Base-by-base conservation (phyloP, 2,888 invertebrate species). In the Erebia epiphron region DNA sequence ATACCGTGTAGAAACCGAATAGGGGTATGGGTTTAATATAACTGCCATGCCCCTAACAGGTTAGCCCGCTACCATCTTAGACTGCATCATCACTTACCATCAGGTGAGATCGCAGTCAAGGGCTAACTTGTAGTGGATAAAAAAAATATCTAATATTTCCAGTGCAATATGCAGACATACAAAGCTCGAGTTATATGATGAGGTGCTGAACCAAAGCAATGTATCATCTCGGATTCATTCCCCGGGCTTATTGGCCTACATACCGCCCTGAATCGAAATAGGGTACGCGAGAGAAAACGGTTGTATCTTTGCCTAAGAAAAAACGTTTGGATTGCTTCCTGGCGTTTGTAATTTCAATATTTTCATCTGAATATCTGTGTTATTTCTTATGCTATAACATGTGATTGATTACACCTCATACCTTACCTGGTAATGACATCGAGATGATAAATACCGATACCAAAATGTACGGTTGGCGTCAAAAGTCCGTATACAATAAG, bases 191-290 rank as follows among this genome's bases (percentile, higher is more conserved):
- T 58, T n/a, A 61, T 43, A 16, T 13, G 61, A 61, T 26, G 49
- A 21, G 18, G 49, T 50, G 26, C 49, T 26, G 26, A 52, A 11
- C 64, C 35, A 41, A 64, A 56, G 66, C 56, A 57, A 66, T 66
- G 66, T 66, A 66, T 66, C 56, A 65, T 65, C 65, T 66, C 66
- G 18, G 66, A 66, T 56, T 56, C 66, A 56, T 43, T 56, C 41
- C 21, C 56, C 66, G 54, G 54, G 56, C 56, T 66, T 66, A 66
- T 66, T 66, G 56, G 21, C 66, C 66, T 57, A 46, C 46, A 21
- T 66, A 57, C 56, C 43, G 21, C 18, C 41, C 18, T 46, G 13
- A 46, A 56, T 56, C 56, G 66, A 66, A 66, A 46, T 56, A 54
- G 66, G 43, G 13, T 49, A 66, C 57, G 43, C 8, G 56, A 43